Percentiles rank a stretch among this genome's conserved stretches.
phyloP scores from a whole-genome alignment of 2,888 invertebrate species.

The Eupithecia subfuscata region DNA sequence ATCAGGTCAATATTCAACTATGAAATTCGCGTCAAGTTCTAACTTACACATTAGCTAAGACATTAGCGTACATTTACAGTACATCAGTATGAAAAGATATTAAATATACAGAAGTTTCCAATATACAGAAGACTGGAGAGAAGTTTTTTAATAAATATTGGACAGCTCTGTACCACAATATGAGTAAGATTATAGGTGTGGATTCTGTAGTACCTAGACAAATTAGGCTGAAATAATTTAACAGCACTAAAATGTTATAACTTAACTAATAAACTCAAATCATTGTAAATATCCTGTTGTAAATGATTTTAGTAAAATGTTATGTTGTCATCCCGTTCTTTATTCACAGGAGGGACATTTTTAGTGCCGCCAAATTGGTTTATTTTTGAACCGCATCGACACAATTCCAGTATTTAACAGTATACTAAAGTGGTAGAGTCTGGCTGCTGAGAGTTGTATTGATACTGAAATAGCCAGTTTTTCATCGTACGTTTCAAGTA shows the following conservation, averaged over 20 bases:
- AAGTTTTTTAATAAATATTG: not conserved
- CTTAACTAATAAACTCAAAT: too few species aligned
- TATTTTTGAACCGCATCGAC: not conserved
- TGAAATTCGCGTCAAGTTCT: not conserved
- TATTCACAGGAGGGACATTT: not conserved
- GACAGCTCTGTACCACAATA: not conserved
- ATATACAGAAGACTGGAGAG: not conserved
- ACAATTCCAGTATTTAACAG: not conserved
- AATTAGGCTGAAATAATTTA: not conserved
- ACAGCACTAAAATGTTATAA: too few species aligned
- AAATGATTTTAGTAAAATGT: too few species aligned
- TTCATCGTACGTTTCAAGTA: not conserved
- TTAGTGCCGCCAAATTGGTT: not conserved
- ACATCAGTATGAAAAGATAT: not conserved
- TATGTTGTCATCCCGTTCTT: not conserved
- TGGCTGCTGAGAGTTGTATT: not conserved
- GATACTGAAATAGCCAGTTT: not conserved
- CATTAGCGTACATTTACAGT: not conserved
- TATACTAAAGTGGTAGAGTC: not conserved
- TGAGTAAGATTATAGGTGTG: not conserved
- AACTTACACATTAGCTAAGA: not conserved
- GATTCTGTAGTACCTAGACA: not conserved
- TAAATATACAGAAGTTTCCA: too few species aligned
- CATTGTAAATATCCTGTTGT: too few species aligned
- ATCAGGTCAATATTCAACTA: not conserved